These are phyloP conservation scores for Aphelenchoides bicaudatus DNA, from an alignment of 2,888 invertebrate genomes.

Conservation along the genomic window DNA sequence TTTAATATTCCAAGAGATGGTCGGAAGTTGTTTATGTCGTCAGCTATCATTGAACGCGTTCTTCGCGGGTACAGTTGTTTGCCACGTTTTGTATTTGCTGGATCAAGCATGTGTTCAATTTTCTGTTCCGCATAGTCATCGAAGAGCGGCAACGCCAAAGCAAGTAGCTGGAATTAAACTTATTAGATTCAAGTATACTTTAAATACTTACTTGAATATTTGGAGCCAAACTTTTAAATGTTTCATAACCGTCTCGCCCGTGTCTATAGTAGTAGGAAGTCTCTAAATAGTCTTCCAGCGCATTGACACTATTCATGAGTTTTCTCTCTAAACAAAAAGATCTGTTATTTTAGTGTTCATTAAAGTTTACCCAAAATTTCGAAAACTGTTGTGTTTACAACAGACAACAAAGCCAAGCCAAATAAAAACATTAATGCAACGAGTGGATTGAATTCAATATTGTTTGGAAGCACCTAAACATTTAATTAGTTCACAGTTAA, in stretches of 20 bases:
- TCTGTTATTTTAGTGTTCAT: background rate
- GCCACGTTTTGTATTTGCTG: slow-evolving; percentile 21
- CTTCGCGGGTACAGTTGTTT: slow-evolving; percentile 15
- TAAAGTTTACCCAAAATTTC: slow-evolving; percentile 20
- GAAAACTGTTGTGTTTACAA: slow-evolving; percentile 40
- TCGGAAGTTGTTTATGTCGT: slow-evolving; percentile 22
- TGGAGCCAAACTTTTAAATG: slow-evolving; percentile 29
- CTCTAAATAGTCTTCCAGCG: slow-evolving; percentile 31
- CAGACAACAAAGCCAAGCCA: slow-evolving; percentile 35
- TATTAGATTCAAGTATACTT: background rate
- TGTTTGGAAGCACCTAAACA: slow-evolving; percentile 39
- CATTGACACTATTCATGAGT: background rate
- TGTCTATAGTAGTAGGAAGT: slow-evolving; percentile 25
- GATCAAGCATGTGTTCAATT: slow-evolving; percentile 18
- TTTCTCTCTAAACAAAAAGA: too few species aligned
- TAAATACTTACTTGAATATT: slow-evolving; percentile 30
- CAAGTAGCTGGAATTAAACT: slow-evolving; percentile 28
- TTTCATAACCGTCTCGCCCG: slow-evolving; percentile 31
- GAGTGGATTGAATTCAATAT: slow-evolving; percentile 37
- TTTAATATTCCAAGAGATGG: slow-evolving; percentile 32
- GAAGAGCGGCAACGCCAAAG: slow-evolving; percentile 36
- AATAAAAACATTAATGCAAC: slow-evolving; percentile 37
- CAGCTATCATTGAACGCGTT: slow-evolving; percentile 21
- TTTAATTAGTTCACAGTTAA: too few species aligned
- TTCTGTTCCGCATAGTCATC: slow-evolving; percentile 23